Evolutionary conservation across 2,113 vertebrate genomes (phyloP).

Genomic region (Poicephalus gulielmi): DNA sequence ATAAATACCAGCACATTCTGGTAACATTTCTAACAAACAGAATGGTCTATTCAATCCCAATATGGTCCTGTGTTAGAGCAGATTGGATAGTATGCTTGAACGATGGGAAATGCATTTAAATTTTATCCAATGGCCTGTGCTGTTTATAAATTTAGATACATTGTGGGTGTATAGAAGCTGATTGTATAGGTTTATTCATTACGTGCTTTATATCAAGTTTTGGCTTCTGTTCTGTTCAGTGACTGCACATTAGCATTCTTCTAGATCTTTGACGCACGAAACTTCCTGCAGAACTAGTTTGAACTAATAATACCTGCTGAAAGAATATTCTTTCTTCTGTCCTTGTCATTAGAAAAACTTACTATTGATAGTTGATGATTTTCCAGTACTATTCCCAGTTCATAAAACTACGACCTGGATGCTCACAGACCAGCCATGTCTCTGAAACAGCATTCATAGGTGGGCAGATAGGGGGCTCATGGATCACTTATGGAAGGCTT

Average conservation of each 20-base stretch:
- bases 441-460: neutral
- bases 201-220: slow-evolving; percentile 38
- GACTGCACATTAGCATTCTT: slow-evolving; percentile 50
- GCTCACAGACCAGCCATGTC: neutral
- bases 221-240: slow-evolving; percentile 52
- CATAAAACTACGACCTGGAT: neutral
- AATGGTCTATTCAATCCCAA: slow-evolving; percentile 43
- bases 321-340: slow-evolving; percentile 28
- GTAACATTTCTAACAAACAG: slow-evolving; percentile 39
- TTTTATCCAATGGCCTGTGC: slow-evolving; percentile 18
- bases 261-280: slow-evolving; percentile 37
- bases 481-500: neutral
- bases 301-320: slow-evolving; percentile 14
- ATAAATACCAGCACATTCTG: slow-evolving; percentile 61
- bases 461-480: neutral
- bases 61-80: slow-evolving; percentile 57
- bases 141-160: slow-evolving; percentile 32
- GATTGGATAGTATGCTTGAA: slow-evolving; percentile 23
- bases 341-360: slow-evolving; percentile 21
- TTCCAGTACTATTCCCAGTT: slow-evolving; percentile 27
- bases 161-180: slow-evolving; percentile 44
- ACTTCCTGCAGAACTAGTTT: slow-evolving; percentile 61
- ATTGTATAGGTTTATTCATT: slow-evolving; percentile 51
- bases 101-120: slow-evolving; percentile 11
- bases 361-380: slow-evolving; percentile 22